Base-by-base conservation (phyloP, 2,888 invertebrate genomes). In the Andrena marginata region DNA sequence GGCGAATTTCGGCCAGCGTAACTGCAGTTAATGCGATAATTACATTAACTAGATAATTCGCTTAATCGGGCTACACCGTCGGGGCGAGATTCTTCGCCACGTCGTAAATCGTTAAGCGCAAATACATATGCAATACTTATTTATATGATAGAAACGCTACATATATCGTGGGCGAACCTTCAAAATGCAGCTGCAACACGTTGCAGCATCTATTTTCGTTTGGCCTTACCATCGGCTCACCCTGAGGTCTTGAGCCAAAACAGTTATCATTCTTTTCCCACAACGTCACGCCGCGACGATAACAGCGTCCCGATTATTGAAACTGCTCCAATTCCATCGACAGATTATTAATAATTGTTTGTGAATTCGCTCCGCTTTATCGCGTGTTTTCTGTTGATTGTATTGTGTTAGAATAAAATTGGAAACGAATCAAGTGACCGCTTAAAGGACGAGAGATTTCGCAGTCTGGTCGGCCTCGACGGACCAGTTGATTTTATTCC, bases 121-220 rank as follows among this genome's bases (percentile, higher is more conserved):
- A 26, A 54, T 51, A 78, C 8, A 2, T 8, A 31, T 49, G 10
- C 26, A 59, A 64, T 64, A 69, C 35, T 56, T 79, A 64, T 59
- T 79, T 78, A 59, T 62, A 64, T 23, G 16, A 79, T n/a, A 33
- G 16, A 63, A 20, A 10, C 4, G 8, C 16, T 3, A 16, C 69
- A 71, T 71, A 16, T 79, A 71, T 71, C 65, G 65, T 16, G 42
- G 31, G 48, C 26, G 33, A 67, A 71, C 71, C 80, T 80, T 80
- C 60, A 6, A 80, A 80, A 77, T 72, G 29, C n/a, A 64, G 23
- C 63, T 68, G 71, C 82, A 82, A 76, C 59, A 82, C 48, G 76
- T 77, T 82, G 77, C 77, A 72, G 64, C 20, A 42, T 68, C 68
- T 82, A 82, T 82, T 82, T 82, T 82, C 20, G 77, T 59, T 68